Evolutionary conservation across 2,888 invertebrate species (phyloP), one percentile per base, ranked within the genome.

Genomic region (Tipula vernalis): DNA sequence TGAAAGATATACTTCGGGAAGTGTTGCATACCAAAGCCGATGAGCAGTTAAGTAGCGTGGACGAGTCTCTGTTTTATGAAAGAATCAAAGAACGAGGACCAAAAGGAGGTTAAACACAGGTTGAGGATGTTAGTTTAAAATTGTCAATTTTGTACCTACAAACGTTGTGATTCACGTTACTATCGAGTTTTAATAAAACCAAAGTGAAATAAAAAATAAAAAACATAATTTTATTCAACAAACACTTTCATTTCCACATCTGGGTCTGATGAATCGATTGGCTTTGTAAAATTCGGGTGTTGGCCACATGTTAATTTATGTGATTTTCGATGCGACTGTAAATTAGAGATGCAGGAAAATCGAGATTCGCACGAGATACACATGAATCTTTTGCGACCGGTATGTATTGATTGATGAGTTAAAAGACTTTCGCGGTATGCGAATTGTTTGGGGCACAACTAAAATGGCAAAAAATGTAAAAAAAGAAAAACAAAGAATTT

Each of bases 1-100:
- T 97, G 0, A 96, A 96, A 90, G 88, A 92, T 3, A 91, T 92
- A 36, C 90, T 97, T 86, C 92, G 97, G 86, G 91, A 92, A 86
- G 92, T 94, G 47, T 90, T 97, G 57, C 96, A 97, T 91, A 92
- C 94, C 5, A 91, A 93, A 89, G 94, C 94, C 0, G 94, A 94
- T 87, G 92, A 93, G 87, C 92, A 92, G 85, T 90, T 91, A 13
- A 91, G 93, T 6, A 89, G 92, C 36, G 91, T 93, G 86, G 89
- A 93, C 39, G 90, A 93, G 57, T 91, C 93, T 87, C 91, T 93
- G 87, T 87, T 93, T n/a, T 91, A 93, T 18, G 90, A 90, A 87
- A 92, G 92, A 88, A 91, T 93, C 28, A 92, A 90, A 88, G 94
- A 95, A 90, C 92, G 90, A 88, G 94, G 94, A 0, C 93, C 94